Evolutionary conservation across 2,113 vertebrate genomes (phyloP).

Genomic region (Phrynosoma platyrhinos): DNA sequence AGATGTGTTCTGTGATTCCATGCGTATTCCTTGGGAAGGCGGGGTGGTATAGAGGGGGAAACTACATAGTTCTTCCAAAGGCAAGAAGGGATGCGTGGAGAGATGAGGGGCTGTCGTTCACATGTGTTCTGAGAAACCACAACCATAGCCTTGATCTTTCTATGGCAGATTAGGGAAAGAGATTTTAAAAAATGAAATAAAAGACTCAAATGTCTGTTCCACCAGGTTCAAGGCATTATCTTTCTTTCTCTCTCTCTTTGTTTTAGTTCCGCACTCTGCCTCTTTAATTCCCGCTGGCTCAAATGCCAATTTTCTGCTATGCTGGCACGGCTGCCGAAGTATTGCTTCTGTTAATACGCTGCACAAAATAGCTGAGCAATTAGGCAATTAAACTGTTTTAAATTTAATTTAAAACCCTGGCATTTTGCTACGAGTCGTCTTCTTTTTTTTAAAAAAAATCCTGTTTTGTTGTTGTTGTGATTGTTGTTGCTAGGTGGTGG

Average conservation of each 20-base stretch:
- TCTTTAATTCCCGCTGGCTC: slow-evolving; percentile 87
- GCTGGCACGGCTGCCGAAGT: slow-evolving; percentile 84
- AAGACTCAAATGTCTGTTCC: slow-evolving; percentile 85
- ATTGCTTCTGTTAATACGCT: slow-evolving; percentile 89
- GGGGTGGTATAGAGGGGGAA: not conserved
- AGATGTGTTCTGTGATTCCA: slow-evolving; percentile 57
- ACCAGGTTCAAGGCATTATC: slow-evolving; percentile 81
- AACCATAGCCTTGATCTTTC: slow-evolving; percentile 69
- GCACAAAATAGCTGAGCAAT: slow-evolving; percentile 87
- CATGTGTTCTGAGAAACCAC: slow-evolving; percentile 66
- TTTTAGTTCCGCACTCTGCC: slow-evolving; percentile 81
- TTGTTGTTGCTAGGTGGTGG: slow-evolving; percentile 27
- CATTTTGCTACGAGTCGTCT: slow-evolving; percentile 75
- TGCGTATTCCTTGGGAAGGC: slow-evolving; percentile 59
- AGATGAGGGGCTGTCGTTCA: slow-evolving; percentile 69
- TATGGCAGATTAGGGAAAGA: slow-evolving; percentile 64
- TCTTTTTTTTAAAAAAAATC: slow-evolving; percentile 22
- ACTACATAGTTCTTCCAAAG: slow-evolving; percentile 59
- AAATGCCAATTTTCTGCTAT: slow-evolving; percentile 93
- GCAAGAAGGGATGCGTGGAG: slow-evolving; percentile 46
- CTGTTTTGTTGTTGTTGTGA: slow-evolving; percentile 30
- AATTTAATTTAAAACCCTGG: slow-evolving; percentile 82
- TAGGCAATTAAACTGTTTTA: slow-evolving; percentile 90
- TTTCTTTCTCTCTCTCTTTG: slow-evolving; percentile 70
- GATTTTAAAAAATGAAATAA: slow-evolving; percentile 70